Conservation (phyloP, 2,888 invertebrate genomes). For the Dynastes maya region DNA sequence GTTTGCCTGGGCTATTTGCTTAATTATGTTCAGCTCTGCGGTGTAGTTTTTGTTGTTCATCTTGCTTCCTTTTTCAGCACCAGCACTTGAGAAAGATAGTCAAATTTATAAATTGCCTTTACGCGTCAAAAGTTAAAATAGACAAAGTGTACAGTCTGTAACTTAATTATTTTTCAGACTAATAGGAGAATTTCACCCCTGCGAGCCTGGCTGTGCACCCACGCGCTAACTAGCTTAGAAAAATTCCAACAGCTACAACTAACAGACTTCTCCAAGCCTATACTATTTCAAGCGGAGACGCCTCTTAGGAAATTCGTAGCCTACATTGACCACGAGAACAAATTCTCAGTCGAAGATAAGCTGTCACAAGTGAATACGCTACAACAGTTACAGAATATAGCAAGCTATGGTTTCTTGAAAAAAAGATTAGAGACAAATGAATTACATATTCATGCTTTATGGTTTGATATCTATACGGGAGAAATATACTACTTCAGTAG, state of each 20-base stretch:
- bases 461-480: conserved; percentile 98
- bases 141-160: not conserved
- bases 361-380: conserved; percentile 95
- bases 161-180: not conserved
- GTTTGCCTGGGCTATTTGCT: too few relatives aligned
- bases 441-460: conserved; percentile 92
- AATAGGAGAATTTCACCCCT: conserved; percentile 85
- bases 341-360: conserved; percentile 92
- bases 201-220: conserved; percentile 92
- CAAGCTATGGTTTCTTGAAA: conserved; percentile 92
- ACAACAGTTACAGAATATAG: conserved; percentile 93
- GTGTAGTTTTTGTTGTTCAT: too few relatives aligned
- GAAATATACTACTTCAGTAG: conserved; percentile 96
- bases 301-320: conserved; percentile 91
- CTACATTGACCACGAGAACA: conserved; percentile 93
- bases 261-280: conserved; percentile 78
- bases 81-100: too few relatives aligned
- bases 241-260: conserved; percentile 85
- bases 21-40: too few relatives aligned
- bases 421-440: conserved; percentile 85
- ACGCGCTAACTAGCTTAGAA: conserved; percentile 85
- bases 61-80: too few relatives aligned
- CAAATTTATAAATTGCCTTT: too few relatives aligned
- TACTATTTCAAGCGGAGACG: conserved; percentile 90
- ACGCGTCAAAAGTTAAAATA: too few relatives aligned